Conservation (phyloP, 2,113 vertebrate genomes). For the Mormyrus lacerda region DNA sequence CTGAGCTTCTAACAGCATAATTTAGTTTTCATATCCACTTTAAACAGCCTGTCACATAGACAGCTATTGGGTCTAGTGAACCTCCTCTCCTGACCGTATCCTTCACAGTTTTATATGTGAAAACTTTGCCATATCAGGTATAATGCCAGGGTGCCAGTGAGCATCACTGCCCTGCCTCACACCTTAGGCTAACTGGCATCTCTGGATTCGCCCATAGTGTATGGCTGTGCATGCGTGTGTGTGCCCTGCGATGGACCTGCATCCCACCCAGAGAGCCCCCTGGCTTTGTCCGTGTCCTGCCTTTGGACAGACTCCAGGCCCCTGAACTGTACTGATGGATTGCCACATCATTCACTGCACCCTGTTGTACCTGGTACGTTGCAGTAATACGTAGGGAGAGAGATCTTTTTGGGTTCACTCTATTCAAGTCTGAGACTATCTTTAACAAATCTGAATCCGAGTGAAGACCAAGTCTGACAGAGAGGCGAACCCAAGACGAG, state of each 20-base stretch:
- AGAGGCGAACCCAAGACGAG: too few species aligned
- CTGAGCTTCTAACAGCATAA: background rate
- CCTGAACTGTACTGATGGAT: background rate
- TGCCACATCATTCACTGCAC: background rate
- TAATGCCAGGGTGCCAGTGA: background rate
- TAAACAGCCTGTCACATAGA: background rate
- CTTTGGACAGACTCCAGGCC: background rate
- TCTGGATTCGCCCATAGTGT: background rate
- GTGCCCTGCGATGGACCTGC: background rate
- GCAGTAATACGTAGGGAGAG: background rate
- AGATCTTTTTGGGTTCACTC: background rate
- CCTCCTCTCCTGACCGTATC: background rate
- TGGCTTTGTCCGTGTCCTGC: background rate
- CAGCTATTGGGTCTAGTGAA: background rate
- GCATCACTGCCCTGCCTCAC: background rate
- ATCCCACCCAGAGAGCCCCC: background rate
- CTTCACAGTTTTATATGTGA: background rate
- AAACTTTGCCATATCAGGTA: background rate
- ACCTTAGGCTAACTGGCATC: background rate
- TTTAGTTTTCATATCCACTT: conserved; percentile 9
- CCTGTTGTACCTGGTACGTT: background rate
- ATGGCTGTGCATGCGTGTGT: background rate
- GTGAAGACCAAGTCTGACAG: background rate
- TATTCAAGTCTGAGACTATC: background rate
- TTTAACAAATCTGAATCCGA: background rate